Conservation (phyloP, 2,797 vertebrate species). For the Phataginus tetradactyla region DNA sequence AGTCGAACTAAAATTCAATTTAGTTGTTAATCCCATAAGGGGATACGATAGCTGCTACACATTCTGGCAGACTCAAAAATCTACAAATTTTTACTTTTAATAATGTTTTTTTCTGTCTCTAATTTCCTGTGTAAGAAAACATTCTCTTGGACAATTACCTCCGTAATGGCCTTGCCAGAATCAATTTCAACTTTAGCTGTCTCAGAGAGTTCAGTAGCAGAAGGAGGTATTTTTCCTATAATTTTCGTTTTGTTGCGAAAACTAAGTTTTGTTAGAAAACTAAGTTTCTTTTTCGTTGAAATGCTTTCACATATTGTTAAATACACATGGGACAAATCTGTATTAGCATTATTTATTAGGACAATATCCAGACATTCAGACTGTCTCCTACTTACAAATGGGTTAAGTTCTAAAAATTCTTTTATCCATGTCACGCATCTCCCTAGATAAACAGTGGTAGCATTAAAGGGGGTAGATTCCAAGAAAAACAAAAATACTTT, state of each 20-base stretch:
- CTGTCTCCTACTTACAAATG: slow-evolving; percentile 13
- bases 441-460: background rate
- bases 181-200: slow-evolving; percentile 71
- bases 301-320: background rate
- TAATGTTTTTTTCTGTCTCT: slow-evolving; percentile 78
- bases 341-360: background rate
- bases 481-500: slow-evolving; percentile 32
- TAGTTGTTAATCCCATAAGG: slow-evolving; percentile 60
- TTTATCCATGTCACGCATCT: background rate
- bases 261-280: too few species aligned
- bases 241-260: slow-evolving; percentile 53
- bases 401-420: background rate
- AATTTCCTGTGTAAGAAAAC: slow-evolving; percentile 82
- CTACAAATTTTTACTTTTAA: slow-evolving; percentile 79
- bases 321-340: background rate
- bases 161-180: slow-evolving; percentile 74
- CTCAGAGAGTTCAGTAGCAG: slow-evolving; percentile 70
- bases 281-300: background rate
- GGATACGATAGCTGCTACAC: slow-evolving; percentile 46
- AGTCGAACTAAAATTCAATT: slow-evolving; percentile 65
- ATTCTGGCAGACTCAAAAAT: slow-evolving; percentile 66
- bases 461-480: background rate
- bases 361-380: slow-evolving; percentile 3
- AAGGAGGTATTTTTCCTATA: background rate
- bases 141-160: slow-evolving; percentile 80